These are phyloP conservation scores for Leptothorax acervorum DNA, from an alignment of 2,888 invertebrate species.

Conservation along the genomic window DNA sequence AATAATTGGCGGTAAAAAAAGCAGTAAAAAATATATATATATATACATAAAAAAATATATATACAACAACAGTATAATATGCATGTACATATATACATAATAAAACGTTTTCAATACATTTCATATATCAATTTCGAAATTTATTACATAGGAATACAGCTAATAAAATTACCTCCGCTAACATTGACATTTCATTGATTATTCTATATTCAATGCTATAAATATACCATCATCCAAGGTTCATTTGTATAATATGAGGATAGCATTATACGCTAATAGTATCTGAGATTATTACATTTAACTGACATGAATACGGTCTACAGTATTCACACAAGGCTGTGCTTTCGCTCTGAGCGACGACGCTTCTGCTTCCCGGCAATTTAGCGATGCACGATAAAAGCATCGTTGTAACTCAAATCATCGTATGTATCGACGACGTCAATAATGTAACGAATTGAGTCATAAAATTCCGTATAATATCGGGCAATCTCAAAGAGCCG, in stretches of 20 bases:
- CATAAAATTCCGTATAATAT: constrained; percentile 57
- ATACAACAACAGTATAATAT: no score
- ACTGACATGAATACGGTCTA: constrained; percentile 37
- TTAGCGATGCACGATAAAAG: constrained; percentile 33
- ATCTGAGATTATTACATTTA: constrained; percentile 29
- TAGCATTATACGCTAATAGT: constrained; percentile 11
- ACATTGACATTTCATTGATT: background rate
- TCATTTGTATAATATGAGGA: constrained; percentile 34
- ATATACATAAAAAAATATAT: background rate
- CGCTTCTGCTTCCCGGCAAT: constrained; percentile 22
- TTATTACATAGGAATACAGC: background rate
- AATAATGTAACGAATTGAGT: constrained; percentile 53
- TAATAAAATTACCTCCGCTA: constrained; percentile 3
- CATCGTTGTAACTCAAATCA: constrained; percentile 42
- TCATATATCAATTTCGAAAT: background rate
- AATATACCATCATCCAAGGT: constrained; percentile 2
- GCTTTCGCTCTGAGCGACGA: constrained; percentile 17
- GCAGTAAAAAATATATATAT: background rate
- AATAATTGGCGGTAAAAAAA: background rate
- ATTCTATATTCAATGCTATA: constrained; percentile 11
- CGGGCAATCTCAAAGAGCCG: background rate
- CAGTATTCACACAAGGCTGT: constrained; percentile 17
- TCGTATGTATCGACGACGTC: constrained; percentile 36
- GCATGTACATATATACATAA: background rate
- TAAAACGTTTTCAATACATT: background rate